Conservation (phyloP, 2,888 invertebrate species). For the Scaptodrosophila latifasciaeformis region DNA sequence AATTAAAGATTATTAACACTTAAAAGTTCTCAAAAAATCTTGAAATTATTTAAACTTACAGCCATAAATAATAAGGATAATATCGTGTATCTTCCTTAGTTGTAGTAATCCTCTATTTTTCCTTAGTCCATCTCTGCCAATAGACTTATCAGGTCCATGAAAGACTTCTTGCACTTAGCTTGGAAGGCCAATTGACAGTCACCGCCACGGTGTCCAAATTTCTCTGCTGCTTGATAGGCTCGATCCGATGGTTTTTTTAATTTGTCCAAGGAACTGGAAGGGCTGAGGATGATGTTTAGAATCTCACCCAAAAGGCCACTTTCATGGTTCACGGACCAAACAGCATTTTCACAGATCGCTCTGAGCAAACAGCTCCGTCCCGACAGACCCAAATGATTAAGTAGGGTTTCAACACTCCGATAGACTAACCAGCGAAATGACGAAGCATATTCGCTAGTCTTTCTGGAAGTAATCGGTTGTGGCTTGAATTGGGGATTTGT, state of each 20-base stretch:
- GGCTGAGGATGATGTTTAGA: conserved; percentile 84
- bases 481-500: conserved; percentile 48
- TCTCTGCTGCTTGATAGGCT: conserved; percentile 82
- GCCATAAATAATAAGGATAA: too few species aligned
- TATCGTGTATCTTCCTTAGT: too few species aligned
- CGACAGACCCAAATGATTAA: conserved; percentile 78
- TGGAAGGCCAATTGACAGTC: conserved; percentile 52
- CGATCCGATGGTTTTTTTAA: conserved; percentile 79
- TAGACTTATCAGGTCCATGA: conserved; percentile 46
- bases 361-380: conserved; percentile 83
- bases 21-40: too few species aligned
- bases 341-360: conserved; percentile 84
- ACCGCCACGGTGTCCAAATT: conserved; percentile 76
- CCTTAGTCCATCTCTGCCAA: conserved; percentile 23
- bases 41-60: too few species aligned
- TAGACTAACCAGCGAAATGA: conserved; percentile 56
- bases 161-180: conserved; percentile 40
- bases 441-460: conserved; percentile 21
- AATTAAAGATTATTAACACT: too few species aligned
- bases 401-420: conserved; percentile 49
- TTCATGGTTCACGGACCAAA: conserved; percentile 80
- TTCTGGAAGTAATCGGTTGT: conserved; percentile 39
- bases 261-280: conserved; percentile 80
- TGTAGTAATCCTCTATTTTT: not conserved
- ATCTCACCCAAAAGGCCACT: conserved; percentile 84